Evolutionary conservation across 2,113 vertebrate species (phyloP).

Genomic region (Indicator indicator): DNA sequence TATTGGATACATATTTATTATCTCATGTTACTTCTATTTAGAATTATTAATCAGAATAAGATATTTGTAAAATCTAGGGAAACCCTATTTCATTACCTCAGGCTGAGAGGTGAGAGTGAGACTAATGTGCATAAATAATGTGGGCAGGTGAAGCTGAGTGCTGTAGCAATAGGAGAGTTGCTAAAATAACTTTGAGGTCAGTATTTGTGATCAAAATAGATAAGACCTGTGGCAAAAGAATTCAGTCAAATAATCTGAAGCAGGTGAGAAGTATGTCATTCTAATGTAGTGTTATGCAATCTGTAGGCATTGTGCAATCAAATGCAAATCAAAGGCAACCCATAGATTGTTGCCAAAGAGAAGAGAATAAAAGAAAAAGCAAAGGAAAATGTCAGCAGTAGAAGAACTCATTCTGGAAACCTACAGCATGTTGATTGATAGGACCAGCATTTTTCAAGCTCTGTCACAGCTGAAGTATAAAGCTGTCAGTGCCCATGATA

Average conservation of each 20-base stretch:
- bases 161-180: background rate
- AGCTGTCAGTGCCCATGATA: constrained; percentile 69
- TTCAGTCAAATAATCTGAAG: constrained; percentile 49
- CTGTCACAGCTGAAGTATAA: constrained; percentile 75
- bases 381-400: constrained; percentile 37
- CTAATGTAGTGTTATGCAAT: background rate
- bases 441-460: constrained; percentile 71
- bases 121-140: background rate
- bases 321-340: constrained; percentile 45
- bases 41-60: background rate
- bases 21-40: background rate
- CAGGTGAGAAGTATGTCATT: constrained; percentile 7
- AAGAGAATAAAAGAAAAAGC: constrained; percentile 38
- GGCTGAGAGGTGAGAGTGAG: background rate
- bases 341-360: constrained; percentile 21
- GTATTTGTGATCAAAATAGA: constrained; percentile 43
- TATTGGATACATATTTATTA: background rate
- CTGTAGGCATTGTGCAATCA: constrained; percentile 28
- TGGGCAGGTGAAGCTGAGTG: background rate
- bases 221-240: constrained; percentile 31
- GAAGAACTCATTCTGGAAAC: constrained; percentile 61
- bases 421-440: constrained; percentile 67
- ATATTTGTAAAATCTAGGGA: background rate
- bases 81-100: background rate
- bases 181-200: constrained; percentile 29